phyloP scores from a whole-genome alignment of 2,113 vertebrate genomes.

The Myrmophylax atrothorax region DNA sequence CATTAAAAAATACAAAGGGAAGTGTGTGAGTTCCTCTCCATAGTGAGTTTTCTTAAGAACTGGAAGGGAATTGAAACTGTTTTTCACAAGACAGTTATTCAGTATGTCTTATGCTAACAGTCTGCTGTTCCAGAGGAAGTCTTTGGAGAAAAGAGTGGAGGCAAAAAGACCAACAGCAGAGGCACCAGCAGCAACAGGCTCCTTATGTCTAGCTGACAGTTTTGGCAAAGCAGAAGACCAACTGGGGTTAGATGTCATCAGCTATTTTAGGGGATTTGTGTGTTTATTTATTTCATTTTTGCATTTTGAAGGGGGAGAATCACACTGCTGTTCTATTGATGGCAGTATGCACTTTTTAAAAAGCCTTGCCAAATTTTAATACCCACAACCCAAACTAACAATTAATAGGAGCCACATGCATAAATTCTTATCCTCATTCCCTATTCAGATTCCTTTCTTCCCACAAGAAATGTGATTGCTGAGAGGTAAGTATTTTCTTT shows the following conservation, averaged over 20 bases:
- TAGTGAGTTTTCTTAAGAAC: slow-evolving; percentile 4
- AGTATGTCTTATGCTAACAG: slow-evolving; percentile 39
- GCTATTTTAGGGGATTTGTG: slow-evolving; percentile 16
- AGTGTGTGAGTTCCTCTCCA: neutral
- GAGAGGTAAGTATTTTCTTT: slow-evolving; percentile 13
- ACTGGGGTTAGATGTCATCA: slow-evolving; percentile 21
- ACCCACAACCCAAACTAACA: neutral
- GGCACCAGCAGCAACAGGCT: slow-evolving; percentile 9
- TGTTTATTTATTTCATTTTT: slow-evolving; percentile 39
- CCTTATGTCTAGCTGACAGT: slow-evolving; percentile 9
- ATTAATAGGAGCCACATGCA: slow-evolving; percentile 28
- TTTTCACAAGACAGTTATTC: slow-evolving; percentile 56
- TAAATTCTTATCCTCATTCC: neutral
- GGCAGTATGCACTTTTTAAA: neutral
- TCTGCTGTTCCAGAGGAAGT: slow-evolving; percentile 39
- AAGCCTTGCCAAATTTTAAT: slow-evolving; percentile 12
- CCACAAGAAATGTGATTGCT: slow-evolving; percentile 22
- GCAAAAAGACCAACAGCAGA: slow-evolving; percentile 11
- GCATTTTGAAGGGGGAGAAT: neutral
- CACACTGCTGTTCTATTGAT: neutral
- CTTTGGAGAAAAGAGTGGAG: slow-evolving; percentile 33
- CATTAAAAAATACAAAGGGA: neutral
- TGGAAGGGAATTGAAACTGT: slow-evolving; percentile 24
- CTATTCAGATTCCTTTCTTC: neutral
- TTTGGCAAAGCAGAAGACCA: slow-evolving; percentile 14